Percentiles rank a stretch among this genome's conserved stretches.
Conservation (phyloP, 2,113 vertebrate genomes). For the Pseudorectes ferrugineus region DNA sequence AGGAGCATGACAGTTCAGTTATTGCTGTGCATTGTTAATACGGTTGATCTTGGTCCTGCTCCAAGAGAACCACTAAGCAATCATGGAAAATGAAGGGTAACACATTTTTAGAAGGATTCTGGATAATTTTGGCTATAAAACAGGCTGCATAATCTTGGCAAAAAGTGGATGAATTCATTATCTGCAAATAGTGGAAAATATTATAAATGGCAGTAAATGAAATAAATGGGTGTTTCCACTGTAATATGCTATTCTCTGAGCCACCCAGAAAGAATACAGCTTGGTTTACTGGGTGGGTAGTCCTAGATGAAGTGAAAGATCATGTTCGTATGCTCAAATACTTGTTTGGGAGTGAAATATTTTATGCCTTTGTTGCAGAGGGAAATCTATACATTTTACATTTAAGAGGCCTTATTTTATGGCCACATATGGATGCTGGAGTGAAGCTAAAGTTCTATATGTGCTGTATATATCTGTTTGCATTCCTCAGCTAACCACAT, state of each 20-base stretch:
- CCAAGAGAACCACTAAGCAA: slow-evolving; percentile 68
- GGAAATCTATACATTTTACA: slow-evolving; percentile 36
- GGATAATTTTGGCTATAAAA: slow-evolving; percentile 71
- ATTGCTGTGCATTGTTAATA: slow-evolving; percentile 74
- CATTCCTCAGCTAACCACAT: slow-evolving; percentile 33
- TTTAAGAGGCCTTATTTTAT: slow-evolving; percentile 32
- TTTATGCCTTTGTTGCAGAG: slow-evolving; percentile 60
- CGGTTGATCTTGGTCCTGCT: slow-evolving; percentile 64
- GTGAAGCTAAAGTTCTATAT: not conserved
- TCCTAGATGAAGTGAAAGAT: slow-evolving; percentile 64
- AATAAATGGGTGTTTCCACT: slow-evolving; percentile 80
- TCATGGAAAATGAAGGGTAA: slow-evolving; percentile 75
- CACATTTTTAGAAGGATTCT: slow-evolving; percentile 71
- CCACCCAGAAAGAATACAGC: slow-evolving; percentile 77
- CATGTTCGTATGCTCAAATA: slow-evolving; percentile 42
- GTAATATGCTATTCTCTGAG: slow-evolving; percentile 73
- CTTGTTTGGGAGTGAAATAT: slow-evolving; percentile 39
- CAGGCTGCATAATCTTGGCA: slow-evolving; percentile 72
- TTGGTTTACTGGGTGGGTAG: slow-evolving; percentile 70
- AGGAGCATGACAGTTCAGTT: slow-evolving; percentile 62
- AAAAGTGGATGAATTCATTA: slow-evolving; percentile 76
- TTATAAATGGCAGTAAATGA: slow-evolving; percentile 81
- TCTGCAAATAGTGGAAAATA: slow-evolving; percentile 82
- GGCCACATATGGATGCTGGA: slow-evolving; percentile 22
- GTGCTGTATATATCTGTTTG: slow-evolving; percentile 25